phyloP scores from a whole-genome alignment of 2,888 invertebrate genomes.

The Lathronympha strigana region DNA sequence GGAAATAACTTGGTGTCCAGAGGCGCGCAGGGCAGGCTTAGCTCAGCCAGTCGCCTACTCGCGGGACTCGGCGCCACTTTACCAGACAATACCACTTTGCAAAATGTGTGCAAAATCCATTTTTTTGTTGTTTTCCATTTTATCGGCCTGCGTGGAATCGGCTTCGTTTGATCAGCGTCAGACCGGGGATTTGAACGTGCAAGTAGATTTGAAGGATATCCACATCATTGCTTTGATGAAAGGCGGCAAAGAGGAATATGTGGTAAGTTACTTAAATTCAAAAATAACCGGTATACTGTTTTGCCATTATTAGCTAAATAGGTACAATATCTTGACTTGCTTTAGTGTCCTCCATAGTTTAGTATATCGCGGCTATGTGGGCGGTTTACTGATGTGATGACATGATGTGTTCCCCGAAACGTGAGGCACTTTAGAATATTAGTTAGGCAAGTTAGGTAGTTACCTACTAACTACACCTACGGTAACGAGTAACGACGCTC shows the following conservation, averaged over 20 bases:
- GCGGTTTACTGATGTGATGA: slow-evolving; percentile 2
- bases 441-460: background rate
- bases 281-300: too few species aligned
- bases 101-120: slow-evolving; percentile 53
- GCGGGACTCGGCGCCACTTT: slow-evolving; percentile 56
- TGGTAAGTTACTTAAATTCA: slow-evolving; percentile 67
- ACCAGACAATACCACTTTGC: slow-evolving; percentile 1
- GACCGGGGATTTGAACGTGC: slow-evolving; percentile 91
- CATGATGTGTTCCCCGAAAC: slow-evolving; percentile 4
- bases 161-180: slow-evolving; percentile 88
- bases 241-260: slow-evolving; percentile 85
- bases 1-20: slow-evolving; percentile 76
- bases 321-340: background rate
- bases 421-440: slow-evolving; percentile 11
- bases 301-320: background rate
- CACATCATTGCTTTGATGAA: slow-evolving; percentile 88
- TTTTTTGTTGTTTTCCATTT: slow-evolving; percentile 50
- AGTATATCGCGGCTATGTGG: slow-evolving; percentile 9
- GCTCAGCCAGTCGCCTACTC: slow-evolving; percentile 63
- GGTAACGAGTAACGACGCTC: background rate
- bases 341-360: slow-evolving; percentile 1
- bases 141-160: slow-evolving; percentile 53
- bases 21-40: slow-evolving; percentile 64
- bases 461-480: background rate
- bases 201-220: slow-evolving; percentile 91